Conservation (phyloP, 1,140 invertebrate genomes). For the Microplitis demolitor region DNA sequence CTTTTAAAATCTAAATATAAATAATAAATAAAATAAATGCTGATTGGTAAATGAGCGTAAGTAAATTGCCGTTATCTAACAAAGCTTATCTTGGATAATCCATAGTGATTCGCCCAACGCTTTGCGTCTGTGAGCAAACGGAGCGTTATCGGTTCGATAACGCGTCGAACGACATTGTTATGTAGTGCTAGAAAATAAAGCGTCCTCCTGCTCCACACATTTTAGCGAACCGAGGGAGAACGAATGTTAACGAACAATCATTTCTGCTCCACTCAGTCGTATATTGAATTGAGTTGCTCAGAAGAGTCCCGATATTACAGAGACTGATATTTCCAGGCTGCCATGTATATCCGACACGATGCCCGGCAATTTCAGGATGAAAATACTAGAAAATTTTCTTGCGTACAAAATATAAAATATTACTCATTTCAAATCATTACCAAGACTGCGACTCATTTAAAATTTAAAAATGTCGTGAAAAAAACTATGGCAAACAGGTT, state of each 20-base stretch:
- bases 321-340: too few species aligned
- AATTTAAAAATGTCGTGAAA: too few species aligned
- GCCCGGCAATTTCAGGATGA: too few species aligned
- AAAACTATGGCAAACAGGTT: too few species aligned
- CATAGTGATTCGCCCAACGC: neutral
- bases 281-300: too few species aligned
- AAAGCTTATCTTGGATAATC: neutral
- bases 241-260: neutral
- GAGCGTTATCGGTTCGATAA: slow-evolving; percentile 20
- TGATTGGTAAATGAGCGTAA: neutral
- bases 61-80: neutral
- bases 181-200: neutral
- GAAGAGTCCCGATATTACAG: too few species aligned
- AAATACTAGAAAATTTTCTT: too few species aligned
- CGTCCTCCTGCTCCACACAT: slow-evolving; percentile 6
- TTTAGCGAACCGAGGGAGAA: neutral
- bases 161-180: slow-evolving; percentile 13
- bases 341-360: too few species aligned
- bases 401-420: too few species aligned
- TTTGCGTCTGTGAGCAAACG: neutral
- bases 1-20: neutral
- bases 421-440: too few species aligned
- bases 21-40: neutral
- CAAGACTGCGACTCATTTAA: neutral
- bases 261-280: neutral